These are phyloP conservation scores for Tupaia tana DNA, from an alignment of 2,113 vertebrate genomes.

Conservation along the genomic window DNA sequence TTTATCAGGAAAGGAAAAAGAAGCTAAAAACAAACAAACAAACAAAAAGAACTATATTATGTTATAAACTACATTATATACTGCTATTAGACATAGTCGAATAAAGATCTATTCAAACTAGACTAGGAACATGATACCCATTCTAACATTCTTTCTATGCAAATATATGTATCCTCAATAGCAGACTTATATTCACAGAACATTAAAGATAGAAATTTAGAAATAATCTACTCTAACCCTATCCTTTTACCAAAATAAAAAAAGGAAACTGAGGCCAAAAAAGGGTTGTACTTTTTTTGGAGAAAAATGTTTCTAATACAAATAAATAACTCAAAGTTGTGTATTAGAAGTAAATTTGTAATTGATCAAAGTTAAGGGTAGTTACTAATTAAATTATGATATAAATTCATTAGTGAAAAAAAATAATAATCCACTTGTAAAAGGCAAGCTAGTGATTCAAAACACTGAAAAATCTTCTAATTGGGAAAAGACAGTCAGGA, in stretches of 20 bases:
- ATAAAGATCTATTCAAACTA: not conserved
- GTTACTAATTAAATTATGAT: not conserved
- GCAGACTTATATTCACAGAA: not conserved
- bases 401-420: not conserved
- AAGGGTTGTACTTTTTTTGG: not conserved
- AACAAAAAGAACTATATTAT: not conserved
- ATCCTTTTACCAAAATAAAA: not conserved
- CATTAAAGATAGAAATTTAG: slow-evolving; percentile 26
- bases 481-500: not conserved
- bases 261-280: not conserved
- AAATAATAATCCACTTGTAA: not conserved
- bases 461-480: not conserved
- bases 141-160: not conserved
- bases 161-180: not conserved
- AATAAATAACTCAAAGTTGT: slow-evolving; percentile 17
- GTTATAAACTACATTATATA: not conserved
- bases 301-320: not conserved
- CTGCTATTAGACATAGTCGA: not conserved
- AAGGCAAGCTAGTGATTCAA: not conserved
- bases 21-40: too few relatives aligned
- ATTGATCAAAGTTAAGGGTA: not conserved
- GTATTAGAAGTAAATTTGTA: not conserved
- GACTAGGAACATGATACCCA: not conserved
- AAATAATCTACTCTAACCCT: not conserved
- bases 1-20: too few relatives aligned